Percentiles rank a stretch among this genome's conserved stretches.
Evolutionary conservation across 1,140 invertebrate genomes (phyloP).

Genomic region (Lethrus apterus): DNA sequence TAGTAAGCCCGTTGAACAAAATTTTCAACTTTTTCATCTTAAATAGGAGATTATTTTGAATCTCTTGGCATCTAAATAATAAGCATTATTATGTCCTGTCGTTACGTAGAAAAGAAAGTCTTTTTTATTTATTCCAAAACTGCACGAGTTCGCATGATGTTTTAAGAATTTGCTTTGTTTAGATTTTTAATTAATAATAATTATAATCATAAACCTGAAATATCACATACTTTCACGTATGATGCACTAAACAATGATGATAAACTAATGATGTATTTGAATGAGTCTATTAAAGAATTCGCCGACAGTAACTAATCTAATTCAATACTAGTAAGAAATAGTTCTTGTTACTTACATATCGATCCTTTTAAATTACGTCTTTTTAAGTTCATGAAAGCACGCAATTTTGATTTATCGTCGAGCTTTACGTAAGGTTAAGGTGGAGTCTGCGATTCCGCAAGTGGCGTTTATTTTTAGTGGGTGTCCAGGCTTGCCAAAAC

Average conservation of each 20-base stretch:
- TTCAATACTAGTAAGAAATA: background rate
- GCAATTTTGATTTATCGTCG: conserved; percentile 7
- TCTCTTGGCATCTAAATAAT: too few species aligned
- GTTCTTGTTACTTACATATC: background rate
- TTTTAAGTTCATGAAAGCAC: background rate
- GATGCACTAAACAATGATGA: background rate
- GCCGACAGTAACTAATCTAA: background rate
- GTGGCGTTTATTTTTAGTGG: conserved; percentile 27
- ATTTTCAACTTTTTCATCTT: too few species aligned
- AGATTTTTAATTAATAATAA: too few species aligned
- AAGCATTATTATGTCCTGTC: too few species aligned
- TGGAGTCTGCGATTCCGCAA: conserved; percentile 20
- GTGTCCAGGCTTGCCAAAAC: conserved; percentile 29
- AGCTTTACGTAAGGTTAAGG: conserved; percentile 20
- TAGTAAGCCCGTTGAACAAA: too few species aligned
- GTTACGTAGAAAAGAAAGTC: too few species aligned
- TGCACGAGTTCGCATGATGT: too few species aligned
- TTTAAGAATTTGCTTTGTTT: too few species aligned
- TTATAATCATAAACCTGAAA: too few species aligned
- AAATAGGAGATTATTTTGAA: too few species aligned
- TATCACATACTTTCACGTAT: too few species aligned
- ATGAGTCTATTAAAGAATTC: background rate
- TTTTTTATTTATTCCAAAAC: too few species aligned
- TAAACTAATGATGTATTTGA: conserved; percentile 1
- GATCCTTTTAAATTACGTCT: background rate